Conservation (phyloP, 2,888 invertebrate species). For the Oscheius sp. region DNA sequence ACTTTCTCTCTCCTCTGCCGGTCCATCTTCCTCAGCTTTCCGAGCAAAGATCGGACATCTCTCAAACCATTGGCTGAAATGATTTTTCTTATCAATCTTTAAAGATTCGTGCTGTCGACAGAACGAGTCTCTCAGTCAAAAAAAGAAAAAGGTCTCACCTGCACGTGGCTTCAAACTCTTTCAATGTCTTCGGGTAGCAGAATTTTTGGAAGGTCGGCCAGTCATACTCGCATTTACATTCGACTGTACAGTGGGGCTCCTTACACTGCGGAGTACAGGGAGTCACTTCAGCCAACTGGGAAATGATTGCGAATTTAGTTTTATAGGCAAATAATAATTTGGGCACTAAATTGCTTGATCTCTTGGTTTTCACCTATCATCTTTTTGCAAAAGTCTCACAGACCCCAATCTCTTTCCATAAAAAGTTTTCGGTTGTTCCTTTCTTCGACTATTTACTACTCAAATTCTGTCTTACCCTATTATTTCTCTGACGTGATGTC, state of each 20-base stretch:
- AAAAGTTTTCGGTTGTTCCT: too few relatives aligned
- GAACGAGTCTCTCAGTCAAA: conserved; percentile 9
- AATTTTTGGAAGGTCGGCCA: conserved; percentile 17
- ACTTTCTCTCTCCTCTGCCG: conserved; percentile 4
- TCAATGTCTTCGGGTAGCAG: conserved; percentile 15
- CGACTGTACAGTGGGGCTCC: conserved; percentile 44
- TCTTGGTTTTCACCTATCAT: too few relatives aligned
- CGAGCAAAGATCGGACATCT: conserved; percentile 6
- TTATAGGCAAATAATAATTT: too few relatives aligned
- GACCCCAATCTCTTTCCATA: too few relatives aligned
- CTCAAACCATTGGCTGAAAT: conserved; percentile 16
- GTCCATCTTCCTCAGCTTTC: conserved; percentile 1
- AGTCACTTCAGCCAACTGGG: conserved; percentile 40
- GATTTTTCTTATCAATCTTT: conserved; percentile 20
- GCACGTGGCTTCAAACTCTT: conserved; percentile 17
- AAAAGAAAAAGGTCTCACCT: too few relatives aligned
- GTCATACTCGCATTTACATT: conserved; percentile 39
- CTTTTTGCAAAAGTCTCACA: too few relatives aligned
- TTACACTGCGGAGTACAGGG: conserved; percentile 47
- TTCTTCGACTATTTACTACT: too few relatives aligned
- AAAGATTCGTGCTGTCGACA: conserved; percentile 12
- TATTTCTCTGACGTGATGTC: too few relatives aligned
- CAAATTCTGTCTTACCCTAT: too few relatives aligned
- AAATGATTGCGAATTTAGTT: too few relatives aligned
- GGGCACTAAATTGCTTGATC: too few relatives aligned